A percentile compares a stretch with the other conserved stretches of the same genome.
phyloP scores from a whole-genome alignment of 2,888 invertebrate species.

The Priocnemis perturbator region DNA sequence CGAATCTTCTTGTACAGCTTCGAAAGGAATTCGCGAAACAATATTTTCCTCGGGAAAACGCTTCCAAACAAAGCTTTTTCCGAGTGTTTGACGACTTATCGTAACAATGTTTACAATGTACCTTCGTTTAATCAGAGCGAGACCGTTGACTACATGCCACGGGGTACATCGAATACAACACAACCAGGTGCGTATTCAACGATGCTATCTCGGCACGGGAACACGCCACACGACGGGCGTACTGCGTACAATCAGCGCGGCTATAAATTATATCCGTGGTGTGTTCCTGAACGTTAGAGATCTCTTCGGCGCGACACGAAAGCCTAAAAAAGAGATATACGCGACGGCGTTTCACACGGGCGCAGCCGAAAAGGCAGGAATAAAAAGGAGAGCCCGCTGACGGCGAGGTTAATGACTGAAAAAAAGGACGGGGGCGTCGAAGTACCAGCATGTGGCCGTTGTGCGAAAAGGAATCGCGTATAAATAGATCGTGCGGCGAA shows the following conservation, averaged over 20 bases:
- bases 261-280: conserved; percentile 54
- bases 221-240: conserved; percentile 56
- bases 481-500: not conserved
- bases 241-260: conserved; percentile 56
- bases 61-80: conserved; percentile 36
- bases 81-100: conserved; percentile 45
- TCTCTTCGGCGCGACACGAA: conserved; percentile 10
- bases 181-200: conserved; percentile 56
- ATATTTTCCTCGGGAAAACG: conserved; percentile 28
- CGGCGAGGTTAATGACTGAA: conserved; percentile 30
- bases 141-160: conserved; percentile 34
- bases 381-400: not conserved
- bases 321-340: conserved; percentile 35
- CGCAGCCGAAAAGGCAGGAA: not conserved
- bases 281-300: conserved; percentile 33
- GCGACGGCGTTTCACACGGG: conserved; percentile 7
- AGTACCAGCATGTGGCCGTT: conserved; percentile 12
- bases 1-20: not conserved
- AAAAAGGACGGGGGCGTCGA: conserved; percentile 20
- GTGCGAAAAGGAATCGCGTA: conserved; percentile 8
- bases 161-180: conserved; percentile 28
- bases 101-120: conserved; percentile 45
- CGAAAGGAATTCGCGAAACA: not conserved
- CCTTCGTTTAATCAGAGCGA: conserved; percentile 56
- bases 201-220: conserved; percentile 56